Base-by-base conservation (phyloP, 1,140 invertebrate genomes). In the Drosophila sp. region DNA sequence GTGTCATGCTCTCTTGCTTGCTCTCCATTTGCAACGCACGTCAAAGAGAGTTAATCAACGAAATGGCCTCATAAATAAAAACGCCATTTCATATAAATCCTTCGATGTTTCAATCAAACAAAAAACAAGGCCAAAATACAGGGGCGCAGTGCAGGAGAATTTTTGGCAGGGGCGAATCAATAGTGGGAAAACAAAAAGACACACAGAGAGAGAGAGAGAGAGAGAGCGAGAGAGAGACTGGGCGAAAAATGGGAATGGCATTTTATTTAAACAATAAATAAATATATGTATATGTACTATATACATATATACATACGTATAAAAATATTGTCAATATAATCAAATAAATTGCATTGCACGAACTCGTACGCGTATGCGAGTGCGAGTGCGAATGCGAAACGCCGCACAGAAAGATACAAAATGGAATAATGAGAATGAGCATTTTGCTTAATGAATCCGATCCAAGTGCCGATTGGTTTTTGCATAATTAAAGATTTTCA, bases 61-160 rank as follows among this genome's bases (percentile, higher is more conserved):
- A 80, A 89, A 89, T 89, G 84, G 84, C 69, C 80, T 89, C 84
- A 89, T 89, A 89, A 89, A 89, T 89, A 89, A 89, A 89, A 89
- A 87, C 65, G 66, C 63, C 84, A 89, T 89, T 83, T 89, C 84
- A 72, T 72, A 89, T 87, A 87, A 87, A 89, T 84, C 77, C 84
- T 80, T 68, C 76, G 77, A 83, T 83, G 66, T 78, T 89, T 89
- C 80, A 89, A 89, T 89, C 84, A 84, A 89, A 83, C 70, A 89
- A 79, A 71, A 83, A 65, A 76, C 47, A 30, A 44, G 50, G 25
- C 55, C 44, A 40, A 55, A 50, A 10, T 58, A 25, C 55, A 60
- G 47, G 27, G 32, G 11, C 64, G 68, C 64, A 66, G 10, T 27
- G 7, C 44, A 50, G 44, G 8, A 44, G 23, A 4, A 47, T 2